phyloP scores from a whole-genome alignment of 2,113 vertebrate genomes.

The Hypocryptadius cinnamomeus region DNA sequence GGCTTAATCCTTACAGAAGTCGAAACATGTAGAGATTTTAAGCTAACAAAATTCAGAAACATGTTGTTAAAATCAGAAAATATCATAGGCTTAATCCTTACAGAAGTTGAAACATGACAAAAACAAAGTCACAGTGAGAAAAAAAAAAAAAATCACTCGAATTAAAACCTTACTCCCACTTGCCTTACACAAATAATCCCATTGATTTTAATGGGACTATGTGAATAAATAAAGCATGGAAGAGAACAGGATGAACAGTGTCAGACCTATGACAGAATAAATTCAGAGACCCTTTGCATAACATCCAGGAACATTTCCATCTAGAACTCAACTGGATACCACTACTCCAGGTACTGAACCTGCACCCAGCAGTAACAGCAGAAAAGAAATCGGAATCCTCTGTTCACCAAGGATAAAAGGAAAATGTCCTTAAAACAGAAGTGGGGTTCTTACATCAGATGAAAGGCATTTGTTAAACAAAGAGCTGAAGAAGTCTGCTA shows the following conservation, averaged over 20 bases:
- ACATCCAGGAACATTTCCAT: background rate
- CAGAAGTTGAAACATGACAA: background rate
- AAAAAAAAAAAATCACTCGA: background rate
- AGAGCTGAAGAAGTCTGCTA: background rate
- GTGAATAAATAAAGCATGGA: background rate
- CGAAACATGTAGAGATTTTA: background rate
- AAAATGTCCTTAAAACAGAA: background rate
- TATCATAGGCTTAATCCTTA: background rate
- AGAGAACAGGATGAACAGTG: background rate
- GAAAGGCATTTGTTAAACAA: constrained; percentile 21
- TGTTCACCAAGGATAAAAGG: background rate
- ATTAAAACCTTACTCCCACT: background rate
- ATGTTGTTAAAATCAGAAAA: background rate
- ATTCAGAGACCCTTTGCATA: background rate
- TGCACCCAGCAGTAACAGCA: background rate
- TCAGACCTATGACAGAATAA: background rate
- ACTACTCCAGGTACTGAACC: background rate
- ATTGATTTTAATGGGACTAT: background rate
- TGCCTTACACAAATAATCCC: background rate
- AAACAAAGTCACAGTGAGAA: background rate
- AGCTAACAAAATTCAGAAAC: background rate
- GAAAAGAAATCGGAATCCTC: background rate
- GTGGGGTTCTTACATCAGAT: background rate
- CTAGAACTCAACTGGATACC: background rate
- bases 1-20: too few relatives aligned